phyloP scores from a whole-genome alignment of 2,113 vertebrate species.

The Podiceps cristatus region DNA sequence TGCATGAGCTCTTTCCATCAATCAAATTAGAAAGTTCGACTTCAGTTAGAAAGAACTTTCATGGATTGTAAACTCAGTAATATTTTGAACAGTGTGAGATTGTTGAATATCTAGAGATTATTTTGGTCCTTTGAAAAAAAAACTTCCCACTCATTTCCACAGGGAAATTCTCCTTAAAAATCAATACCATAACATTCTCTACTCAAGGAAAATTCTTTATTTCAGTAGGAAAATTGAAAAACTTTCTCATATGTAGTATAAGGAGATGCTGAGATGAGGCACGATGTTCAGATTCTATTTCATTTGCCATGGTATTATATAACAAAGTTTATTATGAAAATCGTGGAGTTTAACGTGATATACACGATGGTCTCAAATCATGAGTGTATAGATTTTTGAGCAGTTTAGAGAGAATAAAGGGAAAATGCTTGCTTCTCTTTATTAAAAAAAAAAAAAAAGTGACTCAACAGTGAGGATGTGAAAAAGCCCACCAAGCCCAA shows the following conservation, averaged over 20 bases:
- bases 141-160: not conserved
- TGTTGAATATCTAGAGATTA: not conserved
- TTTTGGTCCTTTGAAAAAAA: not conserved
- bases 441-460: not conserved
- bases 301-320: not conserved
- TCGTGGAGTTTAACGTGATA: not conserved
- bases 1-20: not conserved
- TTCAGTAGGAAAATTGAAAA: slow-evolving; percentile 4
- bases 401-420: not conserved
- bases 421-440: not conserved
- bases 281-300: not conserved
- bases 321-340: not conserved
- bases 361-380: not conserved
- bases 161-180: not conserved
- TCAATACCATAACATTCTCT: not conserved
- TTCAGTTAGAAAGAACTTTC: not conserved
- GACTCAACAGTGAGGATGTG: fast-evolving
- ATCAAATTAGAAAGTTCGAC: not conserved
- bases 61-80: not conserved
- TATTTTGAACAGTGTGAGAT: not conserved
- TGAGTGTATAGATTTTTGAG: not conserved
- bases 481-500: not conserved
- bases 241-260: not conserved
- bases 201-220: not conserved
- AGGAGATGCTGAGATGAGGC: not conserved